These are phyloP conservation scores for Caenorhabditis zanzibari DNA, from an alignment of 2,888 invertebrate genomes.

Conservation along the genomic window DNA sequence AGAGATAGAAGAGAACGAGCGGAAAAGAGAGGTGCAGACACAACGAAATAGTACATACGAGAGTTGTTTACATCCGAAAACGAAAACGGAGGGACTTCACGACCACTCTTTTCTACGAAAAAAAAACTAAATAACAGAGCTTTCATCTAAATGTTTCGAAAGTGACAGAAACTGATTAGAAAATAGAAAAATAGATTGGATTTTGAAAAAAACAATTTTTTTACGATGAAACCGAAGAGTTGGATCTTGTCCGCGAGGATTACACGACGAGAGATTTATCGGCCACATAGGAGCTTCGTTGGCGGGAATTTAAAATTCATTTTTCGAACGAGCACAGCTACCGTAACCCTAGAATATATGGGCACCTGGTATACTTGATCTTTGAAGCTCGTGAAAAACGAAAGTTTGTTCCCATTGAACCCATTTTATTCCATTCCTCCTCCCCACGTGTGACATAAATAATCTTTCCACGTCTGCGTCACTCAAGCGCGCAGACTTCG, in stretches of 20 bases:
- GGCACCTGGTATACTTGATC: background rate
- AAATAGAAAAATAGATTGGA: background rate
- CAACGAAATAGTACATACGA: slow-evolving; percentile 48
- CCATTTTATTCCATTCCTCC: background rate
- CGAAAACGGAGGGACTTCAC: slow-evolving; percentile 43
- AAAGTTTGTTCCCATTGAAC: slow-evolving; percentile 9
- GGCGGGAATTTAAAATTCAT: background rate
- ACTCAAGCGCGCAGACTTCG: slow-evolving; percentile 42
- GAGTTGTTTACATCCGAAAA: slow-evolving; percentile 62
- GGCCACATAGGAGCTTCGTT: background rate
- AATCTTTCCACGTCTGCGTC: slow-evolving; percentile 57
- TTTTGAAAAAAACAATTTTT: background rate
- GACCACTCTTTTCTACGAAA: slow-evolving; percentile 5
- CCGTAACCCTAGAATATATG: no score
- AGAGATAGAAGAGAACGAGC: background rate
- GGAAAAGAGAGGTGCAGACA: slow-evolving; percentile 31
- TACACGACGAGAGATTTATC: background rate
- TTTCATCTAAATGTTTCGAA: slow-evolving; percentile 10
- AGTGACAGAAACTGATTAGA: background rate
- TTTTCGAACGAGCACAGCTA: no score
- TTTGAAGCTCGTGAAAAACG: background rate
- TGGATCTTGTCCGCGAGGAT: slow-evolving; percentile 7
- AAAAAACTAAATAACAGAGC: slow-evolving; percentile 18
- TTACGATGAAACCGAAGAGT: background rate
- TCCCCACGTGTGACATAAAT: slow-evolving; percentile 56